Evolutionary conservation across 2,113 vertebrate species (phyloP), one percentile per base, ranked within the genome.

Genomic region (Larimichthys polyactis): DNA sequence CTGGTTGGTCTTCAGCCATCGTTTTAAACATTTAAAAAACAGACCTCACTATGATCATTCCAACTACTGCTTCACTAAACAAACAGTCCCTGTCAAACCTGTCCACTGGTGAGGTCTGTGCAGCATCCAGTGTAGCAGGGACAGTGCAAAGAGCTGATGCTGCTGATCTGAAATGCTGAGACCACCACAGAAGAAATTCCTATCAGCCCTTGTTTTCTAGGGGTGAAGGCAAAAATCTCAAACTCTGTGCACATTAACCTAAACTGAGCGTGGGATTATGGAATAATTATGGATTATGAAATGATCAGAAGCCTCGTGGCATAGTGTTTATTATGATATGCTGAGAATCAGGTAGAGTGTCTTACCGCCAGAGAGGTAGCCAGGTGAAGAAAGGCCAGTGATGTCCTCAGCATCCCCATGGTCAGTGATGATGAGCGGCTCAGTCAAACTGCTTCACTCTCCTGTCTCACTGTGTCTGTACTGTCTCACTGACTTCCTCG

Each of bases 281-380:
- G 14, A 22, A 14, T 48, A 2, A 27, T 27, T 2, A 27, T 27
- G 15, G 19, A 67, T 55, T 12, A 46, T 16, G 12, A 10, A 22
- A 14, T 48, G n/a, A 44, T 22, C 15, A 36, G 16, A 75, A 43
- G 15, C 36, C 4, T 8, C 2, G 19, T n/a, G 22, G 24, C 22
- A 48, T 0, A 51, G 20, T 22, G 9, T 40, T 22, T 55, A 27
- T n/a, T n/a, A 24, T 36, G 10, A 57, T 22, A 32, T 57, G 15
- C 2, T 14, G 22, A 14, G 17, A 29, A 24, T 15, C 2, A 51
- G 0, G 5, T 11, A 7, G 43, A 20, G 43, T 36, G 6, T 77
- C 90, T 91, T 83, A 90, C 90, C 66, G 77, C 81, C 51, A 82
- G 11, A 78, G 79, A 81, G 11, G 71, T 72, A 57, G 81, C 84